phyloP scores from a whole-genome alignment of 2,888 invertebrate species.

The Sinhomidia bicolor region DNA sequence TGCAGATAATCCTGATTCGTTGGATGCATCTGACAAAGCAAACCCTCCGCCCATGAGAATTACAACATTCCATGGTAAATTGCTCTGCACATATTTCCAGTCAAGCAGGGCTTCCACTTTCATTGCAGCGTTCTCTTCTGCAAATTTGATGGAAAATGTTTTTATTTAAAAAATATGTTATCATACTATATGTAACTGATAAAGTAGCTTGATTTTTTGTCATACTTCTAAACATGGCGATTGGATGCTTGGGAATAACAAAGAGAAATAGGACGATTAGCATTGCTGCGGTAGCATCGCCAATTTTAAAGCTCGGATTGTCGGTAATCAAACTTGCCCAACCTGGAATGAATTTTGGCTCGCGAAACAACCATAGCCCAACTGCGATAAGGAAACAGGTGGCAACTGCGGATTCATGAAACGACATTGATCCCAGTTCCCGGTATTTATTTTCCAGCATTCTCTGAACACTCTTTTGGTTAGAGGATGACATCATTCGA shows the following conservation, averaged over 20 bases:
- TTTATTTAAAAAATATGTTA: not conserved
- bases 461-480: conserved; percentile 81
- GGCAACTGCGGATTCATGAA: conserved; percentile 89
- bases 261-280: conserved; percentile 74
- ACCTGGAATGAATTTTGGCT: conserved; percentile 92
- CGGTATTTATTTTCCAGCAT: conserved; percentile 83
- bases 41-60: conserved; percentile 76
- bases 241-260: conserved; percentile 69
- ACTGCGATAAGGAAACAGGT: conserved; percentile 90
- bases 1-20: conserved; percentile 60
- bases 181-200: too few species aligned
- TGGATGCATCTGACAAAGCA: conserved; percentile 68
- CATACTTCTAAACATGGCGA: conserved; percentile 54
- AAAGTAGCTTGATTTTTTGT: too few species aligned
- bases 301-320: conserved; percentile 83
- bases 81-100: conserved; percentile 73
- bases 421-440: conserved; percentile 88
- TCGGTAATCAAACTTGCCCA: conserved; percentile 89
- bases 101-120: conserved; percentile 71
- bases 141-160: conserved; percentile 1
- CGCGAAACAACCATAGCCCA: conserved; percentile 93
- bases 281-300: conserved; percentile 75
- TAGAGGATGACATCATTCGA: conserved; percentile 45
- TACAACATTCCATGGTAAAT: conserved; percentile 74
- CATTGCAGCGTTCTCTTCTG: conserved; percentile 52